A percentile compares a stretch with the other conserved stretches of the same genome.
Conservation (phyloP, 2,888 invertebrate genomes). For the Sthenelais limicola region DNA sequence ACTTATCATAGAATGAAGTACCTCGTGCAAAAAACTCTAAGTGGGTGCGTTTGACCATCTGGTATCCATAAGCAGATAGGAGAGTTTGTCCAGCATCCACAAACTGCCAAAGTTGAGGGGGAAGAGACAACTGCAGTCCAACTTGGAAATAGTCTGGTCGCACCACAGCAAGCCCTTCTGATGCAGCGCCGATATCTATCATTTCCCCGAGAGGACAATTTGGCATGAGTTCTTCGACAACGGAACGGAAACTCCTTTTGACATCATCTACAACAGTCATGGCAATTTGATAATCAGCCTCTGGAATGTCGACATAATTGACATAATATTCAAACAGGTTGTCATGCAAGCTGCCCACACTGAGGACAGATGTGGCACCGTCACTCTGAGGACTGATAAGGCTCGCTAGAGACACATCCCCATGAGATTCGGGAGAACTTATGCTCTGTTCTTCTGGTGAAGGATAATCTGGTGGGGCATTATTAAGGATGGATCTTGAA, state of each 20-base stretch:
- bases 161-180: slow-evolving; percentile 44
- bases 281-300: slow-evolving; percentile 14
- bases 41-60: slow-evolving; percentile 24
- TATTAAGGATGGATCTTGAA: too few species aligned
- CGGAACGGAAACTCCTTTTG: slow-evolving; percentile 17
- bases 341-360: slow-evolving; percentile 29
- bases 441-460: neutral
- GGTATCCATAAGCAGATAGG: slow-evolving; percentile 36
- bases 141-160: slow-evolving; percentile 44
- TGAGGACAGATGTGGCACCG: neutral
- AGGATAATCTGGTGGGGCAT: too few species aligned
- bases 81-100: slow-evolving; percentile 34
- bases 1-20: slow-evolving; percentile 37
- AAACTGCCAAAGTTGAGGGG: slow-evolving; percentile 8
- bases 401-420: neutral
- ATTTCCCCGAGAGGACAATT: neutral
- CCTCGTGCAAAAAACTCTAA: slow-evolving; percentile 18
- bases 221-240: slow-evolving; percentile 20
- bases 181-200: slow-evolving; percentile 34
- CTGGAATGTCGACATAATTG: slow-evolving; percentile 38
- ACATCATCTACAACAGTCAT: slow-evolving; percentile 34
- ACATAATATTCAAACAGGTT: slow-evolving; percentile 40
- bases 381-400: slow-evolving; percentile 7
- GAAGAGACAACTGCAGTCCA: slow-evolving; percentile 31
- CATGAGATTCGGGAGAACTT: neutral